Evolutionary conservation across 1,140 invertebrate genomes (phyloP).

Genomic region (Drosophila teissieri): DNA sequence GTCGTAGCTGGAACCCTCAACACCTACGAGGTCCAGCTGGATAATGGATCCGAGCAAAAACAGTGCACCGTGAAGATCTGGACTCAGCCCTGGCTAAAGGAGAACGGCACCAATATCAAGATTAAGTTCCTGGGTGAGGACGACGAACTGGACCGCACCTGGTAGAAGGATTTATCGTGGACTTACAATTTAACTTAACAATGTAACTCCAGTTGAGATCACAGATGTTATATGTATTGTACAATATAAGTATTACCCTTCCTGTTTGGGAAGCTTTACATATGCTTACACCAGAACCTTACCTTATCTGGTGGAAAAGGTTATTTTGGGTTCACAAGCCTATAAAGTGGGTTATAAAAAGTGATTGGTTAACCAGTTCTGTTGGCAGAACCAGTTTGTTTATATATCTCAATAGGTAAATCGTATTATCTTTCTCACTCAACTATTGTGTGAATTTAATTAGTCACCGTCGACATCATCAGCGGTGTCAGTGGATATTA

Average conservation of each 20-base stretch:
- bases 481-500: background rate
- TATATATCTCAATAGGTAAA: background rate
- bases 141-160: conserved; percentile 39
- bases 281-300: background rate
- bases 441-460: conserved; percentile 11
- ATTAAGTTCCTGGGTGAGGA: conserved; percentile 55
- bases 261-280: background rate
- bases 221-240: too few relatives aligned
- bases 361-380: conserved; percentile 11
- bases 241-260: too few relatives aligned
- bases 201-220: too few relatives aligned
- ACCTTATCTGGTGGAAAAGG: background rate
- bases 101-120: conserved; percentile 58
- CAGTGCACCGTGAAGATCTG: conserved; percentile 60
- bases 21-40: conserved; percentile 55
- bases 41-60: conserved; percentile 46
- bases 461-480: conserved; percentile 14
- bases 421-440: background rate
- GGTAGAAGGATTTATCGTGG: conserved; percentile 14
- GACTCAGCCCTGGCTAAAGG: conserved; percentile 39
- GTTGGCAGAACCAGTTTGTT: conserved; percentile 19
- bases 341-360: background rate
- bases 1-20: conserved; percentile 56
- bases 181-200: too few relatives aligned
- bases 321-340: background rate